Conservation (phyloP, 2,888 invertebrate species). For the Nomada fabriciana region DNA sequence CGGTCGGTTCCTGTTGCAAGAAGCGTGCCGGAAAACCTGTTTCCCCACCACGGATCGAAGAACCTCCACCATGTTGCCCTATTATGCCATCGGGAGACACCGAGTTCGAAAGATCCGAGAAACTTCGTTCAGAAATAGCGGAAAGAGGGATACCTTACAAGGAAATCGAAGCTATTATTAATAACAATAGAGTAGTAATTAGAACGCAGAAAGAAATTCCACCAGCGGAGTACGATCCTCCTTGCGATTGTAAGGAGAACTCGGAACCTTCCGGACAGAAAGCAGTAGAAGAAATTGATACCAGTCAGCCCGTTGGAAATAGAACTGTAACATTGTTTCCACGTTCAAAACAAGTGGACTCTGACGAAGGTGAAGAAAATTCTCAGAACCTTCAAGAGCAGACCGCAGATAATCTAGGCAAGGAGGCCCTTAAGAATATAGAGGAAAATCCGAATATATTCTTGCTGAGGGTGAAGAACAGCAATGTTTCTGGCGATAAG, state of each 20-base stretch:
- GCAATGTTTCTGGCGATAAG: slow-evolving; percentile 65
- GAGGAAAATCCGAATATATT: slow-evolving; percentile 82
- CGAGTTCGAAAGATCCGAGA: accelerated
- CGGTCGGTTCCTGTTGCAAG: not conserved
- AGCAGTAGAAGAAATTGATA: not conserved
- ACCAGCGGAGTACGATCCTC: slow-evolving; percentile 69
- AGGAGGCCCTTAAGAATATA: not conserved
- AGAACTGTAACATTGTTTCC: slow-evolving; percentile 46
- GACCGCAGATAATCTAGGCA: no score
- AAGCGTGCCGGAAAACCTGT: not conserved
- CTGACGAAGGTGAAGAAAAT: accelerated
- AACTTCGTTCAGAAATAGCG: slow-evolving; percentile 73
- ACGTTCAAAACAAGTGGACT: accelerated
- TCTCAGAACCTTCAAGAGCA: no score
- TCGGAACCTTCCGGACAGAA: not conserved
- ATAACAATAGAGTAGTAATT: slow-evolving; percentile 70
- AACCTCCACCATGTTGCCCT: slow-evolving; percentile 19
- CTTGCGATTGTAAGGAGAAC: slow-evolving; percentile 75
- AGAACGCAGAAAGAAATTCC: slow-evolving; percentile 55
- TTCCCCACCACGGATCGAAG: not conserved
- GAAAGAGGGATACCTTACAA: slow-evolving; percentile 76
- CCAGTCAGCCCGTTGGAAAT: not conserved
- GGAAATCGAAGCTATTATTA: slow-evolving; percentile 79
- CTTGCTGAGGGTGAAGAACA: slow-evolving; percentile 76
- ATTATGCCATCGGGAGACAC: not conserved